Base-by-base conservation (phyloP, 2,888 invertebrate genomes). In the Tanaodytes sp. region DNA sequence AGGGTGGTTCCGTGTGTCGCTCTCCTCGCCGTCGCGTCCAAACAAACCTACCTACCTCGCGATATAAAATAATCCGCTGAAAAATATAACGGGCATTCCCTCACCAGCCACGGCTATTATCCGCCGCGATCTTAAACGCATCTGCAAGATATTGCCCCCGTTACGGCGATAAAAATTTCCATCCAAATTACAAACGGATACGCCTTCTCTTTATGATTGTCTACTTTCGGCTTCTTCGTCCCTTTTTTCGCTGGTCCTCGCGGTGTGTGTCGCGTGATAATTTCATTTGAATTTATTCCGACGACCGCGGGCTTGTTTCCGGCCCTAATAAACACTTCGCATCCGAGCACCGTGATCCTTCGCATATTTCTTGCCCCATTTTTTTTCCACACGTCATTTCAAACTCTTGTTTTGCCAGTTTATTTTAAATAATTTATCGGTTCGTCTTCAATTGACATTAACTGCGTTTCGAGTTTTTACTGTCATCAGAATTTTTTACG, bases 171-270 rank as follows among this genome's bases (percentile, higher is more conserved):
- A 81, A 82, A 82, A 82, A 82, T 82, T 80, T 80, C 79, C 80
- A 82, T 82, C 79, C 81, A 82, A 82, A 82, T 82, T 82, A 79
- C 79, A 77, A 74, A 75, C 73, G 74, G 80, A 75, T 76, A 81
- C 80, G 80, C 80, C 80, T 80, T 78, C 77, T 71, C 70, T 70
- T 64, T 61, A 62, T 66, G 64, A 73, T 52, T 68, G 69, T 70
- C 55, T 65, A 59, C 69, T 54, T 64, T 36, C 52, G 30, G 51
- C 61, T 63, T 57, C 46, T 66, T 52, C 55, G 42, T 19, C 43
- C 51, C 36, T 48, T 59, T 57, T 39, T 12, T 39, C 2, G 15
- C 39, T 16, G 5, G 11, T 39, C 39, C 39, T 8, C 46, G 42
- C 16, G 19, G 40, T 43, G 40, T 43, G 63, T 59, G 62, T 66